A percentile compares a stretch with the other conserved stretches of the same genome.
These are phyloP conservation scores for Brachypterus glaber DNA, from an alignment of 2,888 invertebrate genomes.

Conservation along the genomic window DNA sequence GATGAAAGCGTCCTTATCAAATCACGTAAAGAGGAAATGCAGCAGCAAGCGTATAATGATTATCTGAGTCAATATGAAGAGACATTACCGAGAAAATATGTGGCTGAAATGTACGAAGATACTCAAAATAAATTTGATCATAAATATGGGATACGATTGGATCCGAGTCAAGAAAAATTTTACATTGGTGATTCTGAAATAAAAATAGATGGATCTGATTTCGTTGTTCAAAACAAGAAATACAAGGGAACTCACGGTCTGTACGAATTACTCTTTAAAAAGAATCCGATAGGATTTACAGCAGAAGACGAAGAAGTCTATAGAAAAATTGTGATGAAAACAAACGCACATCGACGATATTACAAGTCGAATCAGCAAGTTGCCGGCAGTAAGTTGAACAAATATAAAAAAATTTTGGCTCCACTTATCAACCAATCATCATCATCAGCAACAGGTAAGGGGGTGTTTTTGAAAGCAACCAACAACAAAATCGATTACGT, in stretches of 20 bases:
- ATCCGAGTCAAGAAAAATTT: conserved; percentile 1
- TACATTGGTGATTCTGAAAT: neutral
- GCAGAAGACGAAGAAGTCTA: too few relatives aligned
- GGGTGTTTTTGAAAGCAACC: too few relatives aligned
- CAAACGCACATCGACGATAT: neutral
- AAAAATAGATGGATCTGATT: neutral
- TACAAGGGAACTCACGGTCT: neutral
- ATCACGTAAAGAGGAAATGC: too few relatives aligned
- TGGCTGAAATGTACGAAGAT: too few relatives aligned
- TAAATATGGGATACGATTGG: too few relatives aligned
- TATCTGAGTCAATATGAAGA: too few relatives aligned
- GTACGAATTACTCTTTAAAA: neutral
- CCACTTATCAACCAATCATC: neutral
- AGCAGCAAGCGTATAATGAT: too few relatives aligned
- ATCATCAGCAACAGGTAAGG: neutral
- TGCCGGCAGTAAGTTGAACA: neutral
- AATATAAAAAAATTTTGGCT: conserved; percentile 1
- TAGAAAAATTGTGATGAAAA: neutral
- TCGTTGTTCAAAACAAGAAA: conserved; percentile 1
- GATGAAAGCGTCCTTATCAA: too few relatives aligned
- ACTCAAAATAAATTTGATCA: too few relatives aligned
- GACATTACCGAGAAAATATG: too few relatives aligned
- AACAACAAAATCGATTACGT: neutral
- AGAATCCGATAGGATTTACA: neutral
- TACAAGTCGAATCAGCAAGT: neutral